Percentiles rank a stretch among this genome's conserved stretches.
phyloP scores from a whole-genome alignment of 2,113 vertebrate species.

The Chelonoidis abingdonii region DNA sequence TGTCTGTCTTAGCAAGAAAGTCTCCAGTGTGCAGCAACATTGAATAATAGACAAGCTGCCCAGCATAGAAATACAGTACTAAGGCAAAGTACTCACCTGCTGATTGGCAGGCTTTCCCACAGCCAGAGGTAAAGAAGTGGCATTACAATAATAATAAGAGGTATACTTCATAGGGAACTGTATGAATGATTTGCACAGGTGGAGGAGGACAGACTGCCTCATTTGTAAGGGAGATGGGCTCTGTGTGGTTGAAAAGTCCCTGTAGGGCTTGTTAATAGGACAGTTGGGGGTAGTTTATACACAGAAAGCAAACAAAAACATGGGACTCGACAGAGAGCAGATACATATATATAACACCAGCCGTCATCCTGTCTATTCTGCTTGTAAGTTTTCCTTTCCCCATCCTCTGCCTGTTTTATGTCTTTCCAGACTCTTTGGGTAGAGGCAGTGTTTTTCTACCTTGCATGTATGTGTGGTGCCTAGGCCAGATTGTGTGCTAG shows the following conservation, averaged over 20 bases:
- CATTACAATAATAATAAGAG: too few species aligned
- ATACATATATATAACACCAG: neutral
- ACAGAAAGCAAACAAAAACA: neutral
- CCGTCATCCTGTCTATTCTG: neutral
- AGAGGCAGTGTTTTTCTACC: neutral
- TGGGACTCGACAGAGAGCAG: neutral
- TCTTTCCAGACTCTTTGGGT: neutral
- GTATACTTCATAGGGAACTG: too few species aligned
- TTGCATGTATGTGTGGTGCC: neutral
- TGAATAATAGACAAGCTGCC: neutral
- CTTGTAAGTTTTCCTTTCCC: neutral
- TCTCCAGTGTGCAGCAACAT: neutral
- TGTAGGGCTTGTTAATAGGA: neutral
- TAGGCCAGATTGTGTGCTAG: neutral
- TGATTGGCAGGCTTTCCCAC: neutral
- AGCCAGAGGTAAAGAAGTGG: neutral
- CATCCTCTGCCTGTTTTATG: neutral
- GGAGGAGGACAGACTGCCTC: neutral
- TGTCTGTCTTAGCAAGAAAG: neutral
- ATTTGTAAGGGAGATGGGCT: neutral
- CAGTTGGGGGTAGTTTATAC: neutral
- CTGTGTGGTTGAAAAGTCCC: neutral
- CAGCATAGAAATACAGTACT: neutral
- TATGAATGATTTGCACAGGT: neutral
- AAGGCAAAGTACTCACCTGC: neutral